A percentile compares a stretch with the other conserved stretches of the same genome.
Evolutionary conservation across 2,888 invertebrate genomes (phyloP).

Genomic region (Ennomos fuscantarius): DNA sequence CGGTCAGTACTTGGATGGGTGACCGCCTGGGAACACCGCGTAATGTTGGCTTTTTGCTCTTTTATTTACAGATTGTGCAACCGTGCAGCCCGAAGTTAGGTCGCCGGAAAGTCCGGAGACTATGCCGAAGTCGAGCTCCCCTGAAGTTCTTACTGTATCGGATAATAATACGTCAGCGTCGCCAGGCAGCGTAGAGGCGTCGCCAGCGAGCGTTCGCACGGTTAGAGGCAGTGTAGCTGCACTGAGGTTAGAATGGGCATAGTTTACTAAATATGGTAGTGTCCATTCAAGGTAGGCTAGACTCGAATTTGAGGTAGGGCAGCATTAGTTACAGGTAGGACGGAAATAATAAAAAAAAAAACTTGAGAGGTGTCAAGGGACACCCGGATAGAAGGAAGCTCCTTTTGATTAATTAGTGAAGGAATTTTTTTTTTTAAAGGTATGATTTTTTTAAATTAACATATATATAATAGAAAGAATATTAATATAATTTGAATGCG

Average conservation of each 20-base stretch:
- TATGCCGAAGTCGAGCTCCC: slow-evolving; percentile 41
- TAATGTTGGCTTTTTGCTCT: slow-evolving; percentile 55
- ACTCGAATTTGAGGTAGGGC: too few relatives aligned
- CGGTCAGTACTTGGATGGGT: slow-evolving; percentile 76
- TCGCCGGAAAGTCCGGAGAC: slow-evolving; percentile 44
- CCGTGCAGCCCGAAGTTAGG: slow-evolving; percentile 29
- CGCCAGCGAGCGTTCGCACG: slow-evolving; percentile 53
- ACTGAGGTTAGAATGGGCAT: slow-evolving; percentile 48
- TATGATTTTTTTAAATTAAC: too few relatives aligned
- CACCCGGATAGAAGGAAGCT: too few relatives aligned
- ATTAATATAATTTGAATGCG: too few relatives aligned
- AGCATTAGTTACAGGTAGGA: too few relatives aligned
- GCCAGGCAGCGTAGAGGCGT: slow-evolving; percentile 41
- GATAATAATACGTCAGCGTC: slow-evolving; percentile 39
- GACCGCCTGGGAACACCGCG: slow-evolving; percentile 71
- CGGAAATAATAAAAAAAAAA: too few relatives aligned
- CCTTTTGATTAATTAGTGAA: too few relatives aligned
- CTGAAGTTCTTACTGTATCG: slow-evolving; percentile 40
- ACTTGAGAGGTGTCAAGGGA: too few relatives aligned
- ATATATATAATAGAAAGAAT: too few relatives aligned
- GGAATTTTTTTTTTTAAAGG: too few relatives aligned
- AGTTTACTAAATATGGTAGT: background rate
- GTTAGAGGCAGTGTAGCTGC: slow-evolving; percentile 56
- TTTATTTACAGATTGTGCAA: slow-evolving; percentile 33
- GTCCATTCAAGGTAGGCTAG: too few relatives aligned